Evolutionary conservation across 2,888 invertebrate species (phyloP).

Genomic region (Heliconius sara): DNA sequence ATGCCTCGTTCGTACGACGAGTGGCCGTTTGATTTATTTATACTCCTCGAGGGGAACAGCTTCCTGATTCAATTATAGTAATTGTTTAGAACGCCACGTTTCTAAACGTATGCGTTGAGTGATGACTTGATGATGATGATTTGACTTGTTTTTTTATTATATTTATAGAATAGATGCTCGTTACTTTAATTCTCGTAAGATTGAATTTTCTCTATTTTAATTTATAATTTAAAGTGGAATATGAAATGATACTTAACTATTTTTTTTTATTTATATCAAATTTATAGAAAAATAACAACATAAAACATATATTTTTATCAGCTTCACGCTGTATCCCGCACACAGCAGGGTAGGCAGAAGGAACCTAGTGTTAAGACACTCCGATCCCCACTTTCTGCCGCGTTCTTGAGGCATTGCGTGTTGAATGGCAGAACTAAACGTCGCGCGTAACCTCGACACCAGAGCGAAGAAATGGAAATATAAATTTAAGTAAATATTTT

Average conservation of each 20-base stretch:
- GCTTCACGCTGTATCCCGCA: too few species aligned
- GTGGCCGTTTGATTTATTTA: constrained; percentile 70
- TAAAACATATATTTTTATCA: neutral
- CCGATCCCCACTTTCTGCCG: too few species aligned
- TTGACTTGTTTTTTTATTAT: constrained; percentile 35
- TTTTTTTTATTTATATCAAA: too few species aligned
- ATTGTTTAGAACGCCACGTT: constrained; percentile 58
- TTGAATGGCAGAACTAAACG: too few species aligned
- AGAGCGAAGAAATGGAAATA: too few species aligned
- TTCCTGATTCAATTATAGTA: constrained; percentile 78
- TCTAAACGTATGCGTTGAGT: constrained; percentile 51
- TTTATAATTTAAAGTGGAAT: neutral
- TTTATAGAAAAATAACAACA: neutral
- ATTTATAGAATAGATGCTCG: neutral
- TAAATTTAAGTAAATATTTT: too few species aligned
- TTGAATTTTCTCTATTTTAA: too few species aligned
- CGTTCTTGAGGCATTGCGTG: too few species aligned
- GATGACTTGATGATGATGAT: constrained; percentile 49
- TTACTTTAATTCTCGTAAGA: neutral
- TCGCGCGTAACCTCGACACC: too few species aligned
- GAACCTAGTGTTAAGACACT: too few species aligned
- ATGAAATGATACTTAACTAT: neutral
- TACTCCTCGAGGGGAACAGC: constrained; percentile 64
- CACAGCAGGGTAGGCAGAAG: too few species aligned
- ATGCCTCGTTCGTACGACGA: constrained; percentile 42